Conservation (phyloP, 2,797 vertebrate species). For the Mormyrops boulengeri region DNA sequence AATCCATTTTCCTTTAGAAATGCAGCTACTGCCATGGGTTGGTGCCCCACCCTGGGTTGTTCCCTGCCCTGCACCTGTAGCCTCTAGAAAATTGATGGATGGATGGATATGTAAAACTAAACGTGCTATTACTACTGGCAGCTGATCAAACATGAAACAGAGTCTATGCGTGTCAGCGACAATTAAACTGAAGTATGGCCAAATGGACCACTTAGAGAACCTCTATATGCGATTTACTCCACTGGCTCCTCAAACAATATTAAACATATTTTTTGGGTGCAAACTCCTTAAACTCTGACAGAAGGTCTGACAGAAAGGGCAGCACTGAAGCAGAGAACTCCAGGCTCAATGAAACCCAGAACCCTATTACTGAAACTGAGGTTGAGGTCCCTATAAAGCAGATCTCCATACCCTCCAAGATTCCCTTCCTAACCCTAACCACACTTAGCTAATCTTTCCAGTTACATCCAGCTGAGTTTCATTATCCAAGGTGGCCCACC, state of each 20-base stretch:
- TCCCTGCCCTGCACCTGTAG: background rate
- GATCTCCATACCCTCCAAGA: background rate
- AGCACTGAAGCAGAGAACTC: background rate
- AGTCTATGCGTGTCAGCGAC: background rate
- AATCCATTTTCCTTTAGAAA: background rate
- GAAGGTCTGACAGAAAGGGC: background rate
- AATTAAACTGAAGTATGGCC: constrained; percentile 27
- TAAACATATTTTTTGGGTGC: background rate
- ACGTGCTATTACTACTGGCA: constrained; percentile 1
- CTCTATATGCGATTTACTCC: constrained; percentile 15
- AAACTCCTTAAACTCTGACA: background rate
- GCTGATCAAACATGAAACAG: constrained; percentile 9
- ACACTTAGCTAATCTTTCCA: background rate
- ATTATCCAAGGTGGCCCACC: background rate
- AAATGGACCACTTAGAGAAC: background rate
- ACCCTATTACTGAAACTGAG: background rate
- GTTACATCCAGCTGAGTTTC: constrained; percentile 19
- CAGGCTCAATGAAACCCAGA: background rate
- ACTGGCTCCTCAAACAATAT: background rate
- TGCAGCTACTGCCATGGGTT: background rate
- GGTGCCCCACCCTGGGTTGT: background rate
- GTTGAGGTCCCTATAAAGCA: background rate
- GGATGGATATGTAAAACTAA: constrained; percentile 16
- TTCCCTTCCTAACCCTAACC: background rate
- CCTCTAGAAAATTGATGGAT: background rate